Conservation (phyloP, 2,888 invertebrate genomes). For the Mamestra brassicae region DNA sequence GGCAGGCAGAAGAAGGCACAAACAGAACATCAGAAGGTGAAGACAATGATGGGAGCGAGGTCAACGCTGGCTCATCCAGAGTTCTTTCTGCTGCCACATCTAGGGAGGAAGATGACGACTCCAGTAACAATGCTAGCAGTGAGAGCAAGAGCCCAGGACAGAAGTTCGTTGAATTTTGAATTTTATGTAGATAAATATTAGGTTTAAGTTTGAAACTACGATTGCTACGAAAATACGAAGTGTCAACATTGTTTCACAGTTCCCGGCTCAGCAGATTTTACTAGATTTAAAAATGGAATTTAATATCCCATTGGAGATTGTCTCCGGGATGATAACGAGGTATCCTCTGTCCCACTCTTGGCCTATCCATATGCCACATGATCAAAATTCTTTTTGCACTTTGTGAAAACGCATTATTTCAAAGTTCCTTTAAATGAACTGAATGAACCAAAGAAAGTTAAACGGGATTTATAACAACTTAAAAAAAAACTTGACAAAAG, state of each 20-base stretch:
- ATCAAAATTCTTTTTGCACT: too few species aligned
- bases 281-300: too few species aligned
- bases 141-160: constrained; percentile 94
- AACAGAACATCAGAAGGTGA: constrained; percentile 85
- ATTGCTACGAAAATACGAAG: constrained; percentile 9
- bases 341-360: too few species aligned
- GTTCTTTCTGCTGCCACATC: constrained; percentile 92
- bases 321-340: too few species aligned
- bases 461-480: too few species aligned
- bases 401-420: too few species aligned
- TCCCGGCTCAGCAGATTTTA: too few species aligned
- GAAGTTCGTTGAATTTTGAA: constrained; percentile 86
- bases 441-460: too few species aligned
- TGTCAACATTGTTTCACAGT: too few species aligned
- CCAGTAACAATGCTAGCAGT: constrained; percentile 93
- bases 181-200: neutral
- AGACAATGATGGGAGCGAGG: constrained; percentile 86
- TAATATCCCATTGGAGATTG: too few species aligned
- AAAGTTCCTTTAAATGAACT: too few species aligned
- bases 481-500: neutral
- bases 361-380: too few species aligned
- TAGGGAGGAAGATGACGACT: constrained; percentile 93
- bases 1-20: constrained; percentile 89
- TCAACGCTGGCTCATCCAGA: constrained; percentile 84
- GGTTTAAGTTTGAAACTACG: neutral